These are phyloP conservation scores for Scyliorhinus canicula DNA, from an alignment of 2,797 vertebrate genomes.

Conservation along the genomic window DNA sequence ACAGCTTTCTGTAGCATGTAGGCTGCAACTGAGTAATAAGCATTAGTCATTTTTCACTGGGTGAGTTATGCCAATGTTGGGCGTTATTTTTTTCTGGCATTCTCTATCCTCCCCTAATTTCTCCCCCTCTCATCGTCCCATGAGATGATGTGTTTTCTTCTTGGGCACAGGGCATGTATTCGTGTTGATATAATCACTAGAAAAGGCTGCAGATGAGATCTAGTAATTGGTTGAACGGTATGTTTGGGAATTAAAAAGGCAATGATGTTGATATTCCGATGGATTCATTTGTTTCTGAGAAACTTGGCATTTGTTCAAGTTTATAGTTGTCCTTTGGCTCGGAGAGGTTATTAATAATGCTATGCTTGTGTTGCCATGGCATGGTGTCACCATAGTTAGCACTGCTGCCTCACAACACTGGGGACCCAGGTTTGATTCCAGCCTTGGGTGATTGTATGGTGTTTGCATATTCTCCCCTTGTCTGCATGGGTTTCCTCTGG, in stretches of 20 bases:
- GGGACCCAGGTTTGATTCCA: no score
- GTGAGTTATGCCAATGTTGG: background rate
- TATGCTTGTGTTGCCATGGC: background rate
- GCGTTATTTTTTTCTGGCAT: background rate
- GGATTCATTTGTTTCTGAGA: background rate
- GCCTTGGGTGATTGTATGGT: no score
- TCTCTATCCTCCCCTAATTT: background rate
- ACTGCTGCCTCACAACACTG: no score
- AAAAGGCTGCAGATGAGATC: background rate
- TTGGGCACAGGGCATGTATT: background rate
- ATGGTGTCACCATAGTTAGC: no score
- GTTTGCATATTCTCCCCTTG: no score
- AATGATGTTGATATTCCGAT: background rate
- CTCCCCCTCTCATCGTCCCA: background rate
- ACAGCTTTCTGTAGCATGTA: background rate
- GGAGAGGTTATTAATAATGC: background rate
- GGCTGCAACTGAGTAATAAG: conserved; percentile 7
- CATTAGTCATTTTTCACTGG: conserved; percentile 10
- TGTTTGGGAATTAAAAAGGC: background rate
- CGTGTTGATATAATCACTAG: background rate
- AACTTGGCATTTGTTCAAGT: background rate
- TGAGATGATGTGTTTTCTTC: background rate
- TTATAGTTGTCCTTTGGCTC: background rate
- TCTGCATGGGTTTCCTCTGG: no score
- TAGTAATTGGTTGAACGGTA: background rate